Evolutionary conservation across 1,140 invertebrate species (phyloP).

Genomic region (Diprion similis): DNA sequence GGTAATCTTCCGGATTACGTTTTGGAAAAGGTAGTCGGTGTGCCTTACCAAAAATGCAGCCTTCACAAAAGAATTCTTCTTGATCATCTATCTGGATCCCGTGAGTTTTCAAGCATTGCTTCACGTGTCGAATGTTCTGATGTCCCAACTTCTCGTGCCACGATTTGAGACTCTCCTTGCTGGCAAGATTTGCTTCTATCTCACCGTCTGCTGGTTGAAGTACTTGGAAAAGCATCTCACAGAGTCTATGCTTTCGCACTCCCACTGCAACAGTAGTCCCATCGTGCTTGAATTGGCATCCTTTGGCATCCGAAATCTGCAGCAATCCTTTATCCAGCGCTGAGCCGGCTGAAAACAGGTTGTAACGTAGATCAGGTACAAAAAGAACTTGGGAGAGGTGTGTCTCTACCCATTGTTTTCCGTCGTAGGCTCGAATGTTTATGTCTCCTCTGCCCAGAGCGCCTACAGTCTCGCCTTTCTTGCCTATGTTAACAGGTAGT

Average conservation of each 20-base stretch:
- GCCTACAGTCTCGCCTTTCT: slow-evolving; percentile 25
- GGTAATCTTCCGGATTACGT: slow-evolving; percentile 29
- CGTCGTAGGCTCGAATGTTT: slow-evolving; percentile 37
- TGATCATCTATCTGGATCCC: slow-evolving; percentile 35
- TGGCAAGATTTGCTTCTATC: neutral
- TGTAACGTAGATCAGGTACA: slow-evolving; percentile 53
- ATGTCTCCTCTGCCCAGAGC: slow-evolving; percentile 41
- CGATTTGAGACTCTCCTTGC: slow-evolving; percentile 29
- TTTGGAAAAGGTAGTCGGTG: slow-evolving; percentile 41
- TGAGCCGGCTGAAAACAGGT: slow-evolving; percentile 52
- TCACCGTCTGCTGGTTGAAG: neutral
- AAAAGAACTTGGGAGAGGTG: slow-evolving; percentile 49
- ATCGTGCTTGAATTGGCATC: slow-evolving; percentile 21
- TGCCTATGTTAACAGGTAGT: slow-evolving; percentile 27
- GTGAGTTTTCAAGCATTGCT: slow-evolving; percentile 37
- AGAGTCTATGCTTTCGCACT: slow-evolving; percentile 24
- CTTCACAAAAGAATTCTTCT: slow-evolving; percentile 42
- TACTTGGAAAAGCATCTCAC: slow-evolving; percentile 29
- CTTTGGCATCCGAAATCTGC: slow-evolving; percentile 6
- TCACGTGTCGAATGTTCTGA: slow-evolving; percentile 50
- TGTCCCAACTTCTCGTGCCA: slow-evolving; percentile 55
- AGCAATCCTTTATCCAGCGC: slow-evolving; percentile 40
- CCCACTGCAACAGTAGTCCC: slow-evolving; percentile 27
- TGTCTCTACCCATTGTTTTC: slow-evolving; percentile 29
- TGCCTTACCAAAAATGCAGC: slow-evolving; percentile 51